A percentile compares a stretch with the other conserved stretches of the same genome.
These are phyloP conservation scores for Willisornis vidua DNA, from an alignment of 2,113 vertebrate species.

Conservation along the genomic window DNA sequence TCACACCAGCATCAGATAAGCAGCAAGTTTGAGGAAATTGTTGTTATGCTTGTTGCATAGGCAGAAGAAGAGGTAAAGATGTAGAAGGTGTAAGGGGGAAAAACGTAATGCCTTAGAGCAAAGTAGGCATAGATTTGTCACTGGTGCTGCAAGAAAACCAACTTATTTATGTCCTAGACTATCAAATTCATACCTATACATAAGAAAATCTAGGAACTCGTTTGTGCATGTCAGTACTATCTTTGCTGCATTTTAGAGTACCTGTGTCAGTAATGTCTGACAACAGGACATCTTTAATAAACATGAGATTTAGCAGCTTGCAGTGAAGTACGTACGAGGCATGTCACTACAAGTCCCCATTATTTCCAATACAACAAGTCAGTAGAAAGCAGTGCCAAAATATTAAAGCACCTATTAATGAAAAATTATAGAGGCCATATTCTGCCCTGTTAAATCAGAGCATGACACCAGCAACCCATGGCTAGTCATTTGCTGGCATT, in stretches of 20 bases:
- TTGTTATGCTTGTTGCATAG: background rate
- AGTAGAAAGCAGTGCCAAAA: background rate
- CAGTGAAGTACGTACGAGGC: rapidly evolving
- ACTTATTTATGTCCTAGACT: background rate
- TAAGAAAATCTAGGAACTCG: background rate
- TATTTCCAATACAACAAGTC: background rate
- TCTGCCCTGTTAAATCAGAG: background rate
- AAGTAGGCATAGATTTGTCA: background rate
- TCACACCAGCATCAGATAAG: background rate
- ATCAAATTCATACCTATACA: background rate
- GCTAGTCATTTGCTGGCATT: background rate
- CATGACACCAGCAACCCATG: background rate
- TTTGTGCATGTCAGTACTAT: background rate
- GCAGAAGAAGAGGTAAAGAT: background rate
- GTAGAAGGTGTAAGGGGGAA: background rate
- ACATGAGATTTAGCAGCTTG: background rate
- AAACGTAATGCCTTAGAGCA: background rate
- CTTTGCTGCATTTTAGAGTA: background rate
- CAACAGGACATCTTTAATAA: background rate
- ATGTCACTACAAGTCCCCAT: background rate
- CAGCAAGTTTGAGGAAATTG: background rate
- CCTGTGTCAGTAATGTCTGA: background rate
- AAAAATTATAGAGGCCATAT: background rate
- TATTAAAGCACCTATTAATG: background rate
- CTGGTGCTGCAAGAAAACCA: background rate